Evolutionary conservation across 1,140 invertebrate species (phyloP).

Genomic region (Drosophila asahinai): DNA sequence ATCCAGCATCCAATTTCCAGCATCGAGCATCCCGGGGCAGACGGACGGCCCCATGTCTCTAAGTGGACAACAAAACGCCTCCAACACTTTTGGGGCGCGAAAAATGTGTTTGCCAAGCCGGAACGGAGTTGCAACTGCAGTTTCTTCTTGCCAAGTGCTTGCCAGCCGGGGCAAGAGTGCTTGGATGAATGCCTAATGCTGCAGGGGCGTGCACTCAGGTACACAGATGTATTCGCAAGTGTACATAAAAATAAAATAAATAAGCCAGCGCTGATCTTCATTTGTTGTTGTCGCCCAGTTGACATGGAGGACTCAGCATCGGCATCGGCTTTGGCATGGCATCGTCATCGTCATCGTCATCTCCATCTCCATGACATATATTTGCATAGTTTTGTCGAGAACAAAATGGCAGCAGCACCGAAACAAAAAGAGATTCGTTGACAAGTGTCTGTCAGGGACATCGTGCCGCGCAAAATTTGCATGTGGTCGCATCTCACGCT

Average conservation of each 20-base stretch:
- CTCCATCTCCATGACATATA: conserved; percentile 73
- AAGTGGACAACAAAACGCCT: conserved; percentile 82
- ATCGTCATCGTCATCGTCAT: conserved; percentile 22
- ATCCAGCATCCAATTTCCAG: conserved; percentile 9
- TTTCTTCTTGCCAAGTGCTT: conserved; percentile 49
- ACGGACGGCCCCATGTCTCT: conserved; percentile 66
- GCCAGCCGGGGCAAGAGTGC: conserved; percentile 53
- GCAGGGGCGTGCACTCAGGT: conserved; percentile 50
- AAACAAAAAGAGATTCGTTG: conserved; percentile 64
- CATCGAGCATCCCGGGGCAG: conserved; percentile 39
- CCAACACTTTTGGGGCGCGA: conserved; percentile 81
- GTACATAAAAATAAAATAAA: conserved; percentile 78
- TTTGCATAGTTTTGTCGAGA: conserved; percentile 76
- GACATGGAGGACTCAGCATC: conserved; percentile 67
- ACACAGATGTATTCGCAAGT: conserved; percentile 37
- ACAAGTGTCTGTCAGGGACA: conserved; percentile 78
- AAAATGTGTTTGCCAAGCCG: conserved; percentile 78
- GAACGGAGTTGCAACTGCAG: conserved; percentile 42
- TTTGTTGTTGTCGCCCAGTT: conserved; percentile 78
- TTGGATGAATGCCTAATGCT: conserved; percentile 52
- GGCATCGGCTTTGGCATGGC: conserved; percentile 12
- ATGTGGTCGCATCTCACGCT: conserved; percentile 79
- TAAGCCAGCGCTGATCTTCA: conserved; percentile 78
- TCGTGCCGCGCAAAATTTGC: conserved; percentile 73
- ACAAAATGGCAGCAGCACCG: conserved; percentile 63